phyloP scores from a whole-genome alignment of 2,888 invertebrate genomes.

The Tipula vernalis region DNA sequence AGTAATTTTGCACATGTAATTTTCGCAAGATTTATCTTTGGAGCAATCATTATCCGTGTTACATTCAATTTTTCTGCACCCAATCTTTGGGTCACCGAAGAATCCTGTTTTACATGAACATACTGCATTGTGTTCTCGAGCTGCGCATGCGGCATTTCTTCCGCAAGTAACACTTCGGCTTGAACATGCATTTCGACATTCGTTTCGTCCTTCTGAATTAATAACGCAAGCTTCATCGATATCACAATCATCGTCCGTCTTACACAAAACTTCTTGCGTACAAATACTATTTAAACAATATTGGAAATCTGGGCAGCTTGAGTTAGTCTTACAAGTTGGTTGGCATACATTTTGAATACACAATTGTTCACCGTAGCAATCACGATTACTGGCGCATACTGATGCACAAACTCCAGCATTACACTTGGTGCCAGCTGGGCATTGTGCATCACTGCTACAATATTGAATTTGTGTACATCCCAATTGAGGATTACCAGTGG shows the following conservation, averaged over 20 bases:
- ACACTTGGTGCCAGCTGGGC: constrained; percentile 73
- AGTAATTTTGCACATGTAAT: constrained; percentile 73
- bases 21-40: constrained; percentile 71
- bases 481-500: constrained; percentile 73
- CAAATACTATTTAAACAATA: constrained; percentile 76
- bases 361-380: constrained; percentile 73
- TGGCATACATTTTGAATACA: constrained; percentile 80
- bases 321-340: constrained; percentile 65
- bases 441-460: constrained; percentile 67
- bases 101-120: constrained; percentile 71
- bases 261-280: constrained; percentile 67
- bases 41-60: constrained; percentile 56
- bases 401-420: constrained; percentile 68
- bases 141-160: constrained; percentile 67
- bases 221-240: constrained; percentile 58
- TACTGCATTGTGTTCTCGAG: constrained; percentile 56
- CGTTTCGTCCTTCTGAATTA: constrained; percentile 55
- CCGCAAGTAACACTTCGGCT: constrained; percentile 54
- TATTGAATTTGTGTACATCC: constrained; percentile 76
- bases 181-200: constrained; percentile 65
- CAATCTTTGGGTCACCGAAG: constrained; percentile 67
- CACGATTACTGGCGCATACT: constrained; percentile 64
- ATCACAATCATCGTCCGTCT: constrained; percentile 57
- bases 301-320: constrained; percentile 74
- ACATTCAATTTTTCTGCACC: constrained; percentile 73